These are phyloP conservation scores for Ectropis grisescens DNA, from an alignment of 1,140 invertebrate genomes.

Conservation along the genomic window DNA sequence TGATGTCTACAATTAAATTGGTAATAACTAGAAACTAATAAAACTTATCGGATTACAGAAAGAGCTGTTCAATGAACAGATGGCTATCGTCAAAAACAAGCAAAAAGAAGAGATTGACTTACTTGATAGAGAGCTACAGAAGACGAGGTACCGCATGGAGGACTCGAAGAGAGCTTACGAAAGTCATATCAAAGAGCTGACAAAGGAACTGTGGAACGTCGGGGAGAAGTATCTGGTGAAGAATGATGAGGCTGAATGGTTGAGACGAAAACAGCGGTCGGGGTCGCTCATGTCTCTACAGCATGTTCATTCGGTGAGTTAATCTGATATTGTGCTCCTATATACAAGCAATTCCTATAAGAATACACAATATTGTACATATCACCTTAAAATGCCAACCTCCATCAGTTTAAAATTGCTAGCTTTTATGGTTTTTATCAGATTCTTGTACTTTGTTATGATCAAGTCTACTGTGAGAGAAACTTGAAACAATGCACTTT, in stretches of 20 bases:
- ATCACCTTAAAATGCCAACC: too few species aligned
- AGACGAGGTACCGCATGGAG: slow-evolving; percentile 64
- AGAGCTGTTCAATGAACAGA: slow-evolving; percentile 70
- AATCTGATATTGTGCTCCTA: background rate
- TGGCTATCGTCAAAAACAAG: slow-evolving; percentile 58
- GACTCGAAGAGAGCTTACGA: slow-evolving; percentile 72
- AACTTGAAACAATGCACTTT: too few species aligned
- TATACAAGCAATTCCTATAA: too few species aligned
- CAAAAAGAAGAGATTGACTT: slow-evolving; percentile 49
- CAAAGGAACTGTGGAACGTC: slow-evolving; percentile 71
- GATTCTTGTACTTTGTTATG: too few species aligned
- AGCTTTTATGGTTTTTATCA: too few species aligned
- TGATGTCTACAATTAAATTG: too few species aligned
- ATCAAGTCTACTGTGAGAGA: too few species aligned
- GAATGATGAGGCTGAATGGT: slow-evolving; percentile 70
- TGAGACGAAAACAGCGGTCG: slow-evolving; percentile 36
- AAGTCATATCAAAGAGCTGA: slow-evolving; percentile 68
- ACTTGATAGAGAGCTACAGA: slow-evolving; percentile 43
- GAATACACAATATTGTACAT: too few species aligned
- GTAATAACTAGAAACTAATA: too few species aligned
- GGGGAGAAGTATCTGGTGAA: slow-evolving; percentile 72
- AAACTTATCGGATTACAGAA: slow-evolving; percentile 66
- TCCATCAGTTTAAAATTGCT: too few species aligned
- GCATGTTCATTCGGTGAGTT: slow-evolving; percentile 46
- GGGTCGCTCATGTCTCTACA: slow-evolving; percentile 57